Base-by-base conservation (phyloP, 1,140 invertebrate genomes). In the Lucilia sericata region DNA sequence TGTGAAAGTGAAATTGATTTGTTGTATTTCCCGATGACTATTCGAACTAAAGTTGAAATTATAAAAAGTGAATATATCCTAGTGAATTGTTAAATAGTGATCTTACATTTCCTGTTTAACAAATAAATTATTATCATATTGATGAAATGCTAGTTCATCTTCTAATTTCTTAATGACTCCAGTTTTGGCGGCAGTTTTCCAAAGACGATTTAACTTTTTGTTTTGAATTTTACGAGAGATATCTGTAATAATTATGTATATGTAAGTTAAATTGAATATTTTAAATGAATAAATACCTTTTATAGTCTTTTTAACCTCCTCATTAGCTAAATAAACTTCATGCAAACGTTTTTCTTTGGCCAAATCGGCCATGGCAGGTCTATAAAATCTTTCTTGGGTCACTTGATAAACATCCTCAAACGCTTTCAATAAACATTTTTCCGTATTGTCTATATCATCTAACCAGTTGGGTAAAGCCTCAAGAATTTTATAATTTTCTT, bases 91-190 rank as follows among this genome's bases (percentile, higher is more conserved):
- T n/a, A 14, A 12, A 5, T n/a, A 17, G 42, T 17, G 21, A 8
- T 3, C 30, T 84, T 82, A 85, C 85, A 85, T 42, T 83, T 85
- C 83, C 74, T 85, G 34, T 55, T 84, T 85, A 14, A 85, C 83
- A n/a, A 51, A 74, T 10, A 85, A 34, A 83, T 81, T 84, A 81
- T 85, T 85, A 12, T 85, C 82, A 82, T 82, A 85, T 85, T 85
- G 84, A 80, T 84, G 76, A 25, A 55, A 83, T 3, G 85, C 83
- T n/a, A 85, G 74, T 74, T 85, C 85, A 19, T 84, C 84, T 70
- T 85, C 78, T 34, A 78, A 83, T 78, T 85, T 84, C 21, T 85
- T 65, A 12, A 85, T 84, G 17, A 85, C 25, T 2, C 70, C 83
- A 49, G 65, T 74, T 80, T 85, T 85, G 19, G 80, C 70, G 1